Base-by-base conservation (phyloP, 2,797 vertebrate species). In the Rhincodon typus region DNA sequence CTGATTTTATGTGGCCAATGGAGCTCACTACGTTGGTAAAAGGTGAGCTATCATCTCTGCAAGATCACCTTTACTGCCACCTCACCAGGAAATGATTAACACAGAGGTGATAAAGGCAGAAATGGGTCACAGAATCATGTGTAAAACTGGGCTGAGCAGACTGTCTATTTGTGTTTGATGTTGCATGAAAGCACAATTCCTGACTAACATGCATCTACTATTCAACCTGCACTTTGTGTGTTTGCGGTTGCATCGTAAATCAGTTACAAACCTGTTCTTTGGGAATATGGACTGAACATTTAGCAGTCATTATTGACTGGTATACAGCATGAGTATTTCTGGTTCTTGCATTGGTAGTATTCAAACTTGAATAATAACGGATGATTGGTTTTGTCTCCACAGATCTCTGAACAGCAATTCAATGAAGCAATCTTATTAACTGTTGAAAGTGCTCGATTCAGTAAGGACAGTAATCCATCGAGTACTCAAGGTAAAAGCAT, bases 321-420 rank as follows among this genome's bases (percentile, higher is more conserved):
- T 25, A 34, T 30, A 91, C 10, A 38, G 30, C 38, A 13, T 12
- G 25, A 19, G 30, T 88, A 57, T 88, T 57, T 88, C 46, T 50
- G 50, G 50, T 5, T 88, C 57, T 34, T 74, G 6, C 10, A 3
- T 53, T 74, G 67, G 38, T 77, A 5, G 7, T 50, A 21, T n/a
- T 95, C 15, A 17, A 17, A 50, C 3, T 50, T 72, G 67, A 34
- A 62, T 12, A 94, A 19, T 88, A 96, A 90, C n/a, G 3, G 0
- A 62, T 66, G 57, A 6, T 66, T 91, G 88, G 1, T 12, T 21
- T 95, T 95, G 21, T 97, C 8, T 97, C 97, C 96, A 3, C 96
- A 99, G 99, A 98, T 99, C 1, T 99, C 99, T 8, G 99, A 99
- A 96, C 98, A 98, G 96, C 99, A 99, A 96, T 97, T 99, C 86